Evolutionary conservation across 2,888 invertebrate genomes (phyloP).

Genomic region (Pseudococcus viburni): DNA sequence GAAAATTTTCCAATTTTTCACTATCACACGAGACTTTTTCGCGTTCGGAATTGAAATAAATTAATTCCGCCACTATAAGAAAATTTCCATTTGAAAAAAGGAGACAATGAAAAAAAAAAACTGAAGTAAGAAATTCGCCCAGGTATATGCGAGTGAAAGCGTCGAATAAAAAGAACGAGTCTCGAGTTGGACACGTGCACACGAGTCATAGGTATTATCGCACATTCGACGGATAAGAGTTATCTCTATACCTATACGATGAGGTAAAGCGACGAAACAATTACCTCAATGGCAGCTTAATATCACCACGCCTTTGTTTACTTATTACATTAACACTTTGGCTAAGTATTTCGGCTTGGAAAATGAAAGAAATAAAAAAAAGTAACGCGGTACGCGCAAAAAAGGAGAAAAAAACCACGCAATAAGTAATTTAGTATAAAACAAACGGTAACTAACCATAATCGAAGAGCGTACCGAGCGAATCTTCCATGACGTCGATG

Average conservation of each 20-base stretch:
- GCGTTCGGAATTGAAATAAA: neutral
- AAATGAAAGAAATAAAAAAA: slow-evolving; percentile 3
- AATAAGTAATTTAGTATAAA: neutral
- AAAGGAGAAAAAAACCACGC: neutral
- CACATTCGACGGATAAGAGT: slow-evolving; percentile 8
- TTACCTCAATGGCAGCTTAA: slow-evolving; percentile 24
- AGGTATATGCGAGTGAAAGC: neutral
- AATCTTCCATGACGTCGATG: slow-evolving; percentile 29
- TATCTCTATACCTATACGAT: neutral
- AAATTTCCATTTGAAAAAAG: neutral
- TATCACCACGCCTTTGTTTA: slow-evolving; percentile 36
- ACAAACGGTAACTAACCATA: slow-evolving; percentile 26
- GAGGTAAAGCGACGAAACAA: slow-evolving; percentile 15
- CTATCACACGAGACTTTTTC: neutral
- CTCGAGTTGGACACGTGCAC: neutral
- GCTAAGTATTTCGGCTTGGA: slow-evolving; percentile 4
- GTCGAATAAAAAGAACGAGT: neutral
- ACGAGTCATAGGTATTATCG: neutral
- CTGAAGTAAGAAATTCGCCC: neutral
- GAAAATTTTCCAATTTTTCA: neutral
- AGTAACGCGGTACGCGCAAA: neutral
- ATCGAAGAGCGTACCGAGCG: neutral
- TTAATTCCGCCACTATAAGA: neutral
- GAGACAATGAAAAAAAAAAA: too few relatives aligned
- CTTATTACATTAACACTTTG: slow-evolving; percentile 22